Base-by-base conservation (phyloP, 2,797 vertebrate genomes). In the Scarus forsteni region DNA sequence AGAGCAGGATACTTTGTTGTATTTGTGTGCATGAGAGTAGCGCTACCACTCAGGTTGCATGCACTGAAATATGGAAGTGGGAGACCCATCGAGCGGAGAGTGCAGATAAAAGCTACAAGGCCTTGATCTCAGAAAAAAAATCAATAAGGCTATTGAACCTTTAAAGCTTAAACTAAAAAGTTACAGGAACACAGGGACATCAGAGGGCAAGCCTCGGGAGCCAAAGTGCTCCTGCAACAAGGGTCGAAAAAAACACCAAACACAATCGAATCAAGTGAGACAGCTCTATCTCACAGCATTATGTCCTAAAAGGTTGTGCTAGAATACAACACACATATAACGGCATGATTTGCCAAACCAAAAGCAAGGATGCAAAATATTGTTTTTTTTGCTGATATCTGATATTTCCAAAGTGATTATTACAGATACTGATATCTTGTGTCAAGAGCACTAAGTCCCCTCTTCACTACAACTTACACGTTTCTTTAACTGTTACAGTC, bases 121-220 rank as follows among this genome's bases (percentile, higher is more conserved):
- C 91, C 88, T 91, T 88, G 87, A 89, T 91, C 88, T 89, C 70
- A 72, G 62, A 66, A 62, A 75, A 70, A 60, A 75, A 92, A 92
- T 93, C 92, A 89, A 93, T 94, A 79, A 60, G n/a, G 70, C 58
- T 86, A 85, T 81, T 88, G 88, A 91, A 89, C 81, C 74, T 85
- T 85, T 87, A 77, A 82, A 88, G 83, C 77, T 70, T 71, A 80
- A 85, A 84, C 70, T 56, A 43, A 80, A 80, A 77, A 81, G 75
- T 86, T 92, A 89, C 86, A 85, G 90, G 87, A 90, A 91, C 48
- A 77, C 66, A n/a, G 67, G 72, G 53, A 80, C 79, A 81, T 83
- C 59, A 79, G 64, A 87, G 80, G 74, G 69, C 79, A 50, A 48
- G 51, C 40, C 46, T 71, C 48, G 50, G 40, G 57, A 80, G 62